These are phyloP conservation scores for Pseudorectes ferrugineus DNA, from an alignment of 2,113 vertebrate species.

Conservation along the genomic window DNA sequence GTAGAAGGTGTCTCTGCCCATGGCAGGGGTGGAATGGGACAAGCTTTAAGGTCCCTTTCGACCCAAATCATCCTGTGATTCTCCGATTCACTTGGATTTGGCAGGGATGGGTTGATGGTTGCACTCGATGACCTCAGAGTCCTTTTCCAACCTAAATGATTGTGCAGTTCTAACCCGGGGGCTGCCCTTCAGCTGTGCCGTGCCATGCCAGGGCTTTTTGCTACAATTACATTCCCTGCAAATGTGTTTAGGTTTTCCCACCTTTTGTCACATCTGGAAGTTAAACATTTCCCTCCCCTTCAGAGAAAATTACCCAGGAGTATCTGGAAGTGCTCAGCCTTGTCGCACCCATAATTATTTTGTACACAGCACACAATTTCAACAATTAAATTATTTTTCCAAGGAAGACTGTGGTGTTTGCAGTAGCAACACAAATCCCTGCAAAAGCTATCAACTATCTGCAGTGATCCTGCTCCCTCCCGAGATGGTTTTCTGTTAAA, in stretches of 20 bases:
- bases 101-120: neutral
- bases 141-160: neutral
- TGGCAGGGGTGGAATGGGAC: fast-evolving
- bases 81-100: neutral
- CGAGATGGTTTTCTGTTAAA: constrained; percentile 21
- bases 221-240: neutral
- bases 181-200: neutral
- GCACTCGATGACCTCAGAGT: neutral
- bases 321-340: neutral
- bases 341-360: neutral
- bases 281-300: neutral
- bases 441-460: constrained; percentile 52
- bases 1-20: neutral
- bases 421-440: constrained; percentile 1
- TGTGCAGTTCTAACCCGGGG: neutral
- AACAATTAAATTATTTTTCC: neutral
- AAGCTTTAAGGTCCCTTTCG: fast-evolving
- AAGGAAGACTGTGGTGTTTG: neutral
- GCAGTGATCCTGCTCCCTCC: neutral
- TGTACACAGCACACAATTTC: neutral
- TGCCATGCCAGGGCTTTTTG: neutral
- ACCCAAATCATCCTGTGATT: neutral
- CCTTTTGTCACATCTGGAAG: neutral
- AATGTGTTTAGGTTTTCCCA: neutral
- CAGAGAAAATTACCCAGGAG: neutral